These are phyloP conservation scores for Alces alces DNA, from an alignment of 2,113 vertebrate genomes.

Conservation along the genomic window DNA sequence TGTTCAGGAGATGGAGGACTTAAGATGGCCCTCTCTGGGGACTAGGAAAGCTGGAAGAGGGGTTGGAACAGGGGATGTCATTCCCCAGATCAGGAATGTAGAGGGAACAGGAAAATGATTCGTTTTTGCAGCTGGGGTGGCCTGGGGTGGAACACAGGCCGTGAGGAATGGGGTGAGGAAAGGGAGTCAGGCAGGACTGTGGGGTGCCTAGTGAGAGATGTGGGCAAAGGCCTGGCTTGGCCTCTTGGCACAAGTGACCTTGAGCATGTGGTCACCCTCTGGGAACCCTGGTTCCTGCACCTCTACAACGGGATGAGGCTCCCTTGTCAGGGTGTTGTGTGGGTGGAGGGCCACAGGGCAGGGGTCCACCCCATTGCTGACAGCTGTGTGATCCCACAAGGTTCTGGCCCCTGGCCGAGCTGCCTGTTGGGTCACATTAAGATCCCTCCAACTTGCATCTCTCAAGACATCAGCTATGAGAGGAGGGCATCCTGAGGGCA, in stretches of 20 bases:
- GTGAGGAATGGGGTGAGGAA: neutral
- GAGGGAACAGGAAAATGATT: neutral
- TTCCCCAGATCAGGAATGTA: neutral
- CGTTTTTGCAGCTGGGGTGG: neutral
- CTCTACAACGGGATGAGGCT: neutral
- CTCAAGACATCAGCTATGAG: neutral
- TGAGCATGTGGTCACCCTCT: too few species aligned
- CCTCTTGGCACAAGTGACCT: neutral
- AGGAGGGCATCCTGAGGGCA: neutral
- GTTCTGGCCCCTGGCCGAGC: neutral
- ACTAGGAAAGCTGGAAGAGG: neutral
- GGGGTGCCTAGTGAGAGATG: neutral
- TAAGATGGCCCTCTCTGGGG: neutral
- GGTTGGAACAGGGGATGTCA: neutral
- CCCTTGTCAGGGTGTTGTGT: neutral
- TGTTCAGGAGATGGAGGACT: too few species aligned
- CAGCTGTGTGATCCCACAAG: neutral
- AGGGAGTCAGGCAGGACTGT: neutral
- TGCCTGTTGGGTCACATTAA: neutral
- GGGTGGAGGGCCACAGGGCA: rapidly evolving
- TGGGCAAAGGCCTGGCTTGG: neutral
- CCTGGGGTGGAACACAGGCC: too few species aligned
- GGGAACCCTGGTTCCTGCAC: neutral
- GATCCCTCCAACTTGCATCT: neutral
- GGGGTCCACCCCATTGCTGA: neutral